Base-by-base conservation (phyloP, 2,888 invertebrate species). In the Mongoloraphidia duomilia region DNA sequence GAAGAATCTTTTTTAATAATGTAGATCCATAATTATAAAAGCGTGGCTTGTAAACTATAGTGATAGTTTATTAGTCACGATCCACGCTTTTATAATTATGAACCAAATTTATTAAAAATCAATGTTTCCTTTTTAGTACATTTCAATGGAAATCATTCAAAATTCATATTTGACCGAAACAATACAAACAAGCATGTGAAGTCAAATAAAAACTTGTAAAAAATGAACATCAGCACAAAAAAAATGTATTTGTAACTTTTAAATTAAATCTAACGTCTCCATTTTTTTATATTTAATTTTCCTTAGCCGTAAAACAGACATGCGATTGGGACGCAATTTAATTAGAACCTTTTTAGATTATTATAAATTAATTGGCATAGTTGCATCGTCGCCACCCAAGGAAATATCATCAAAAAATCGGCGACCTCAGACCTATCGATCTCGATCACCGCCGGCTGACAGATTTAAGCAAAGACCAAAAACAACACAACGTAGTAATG, bases 311-410 rank as follows among this genome's bases (percentile, higher is more conserved):
- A 60, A 61, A 62, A 53, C 56, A 87, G 86, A 87, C 71, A 82
- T 81, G 68, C 76, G 84, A 52, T 75, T 86, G 42, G 88, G 88
- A 0, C 73, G 87, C 52, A 88, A 87, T 65, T 66, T 90, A 53
- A 80, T 80, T 1, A 72, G 82, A 41, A 82, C 87, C 2, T 78
- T 87, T 60, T 67, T 86, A 49, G 87, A 89, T 63, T 90, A 88
- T 66, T 90, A 89, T 69, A 79, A 81, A 58, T 75, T 81, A 51
- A 80, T 77, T 34, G 86, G 85, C 44, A 74, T 82, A 45, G 75
- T 84, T 52, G 75, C 80, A 1, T 62, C 70, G 13, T 68, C 69
- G 42, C 54, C 70, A 46, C 63, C 68, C 2, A 57, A 64, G 2
- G 71, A 74, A 55, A 56, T 72, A 38, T 56, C 62, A n/a, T 58